phyloP scores from a whole-genome alignment of 53 echinoderm and acorn worm genomes.

The Arbacia lixula region DNA sequence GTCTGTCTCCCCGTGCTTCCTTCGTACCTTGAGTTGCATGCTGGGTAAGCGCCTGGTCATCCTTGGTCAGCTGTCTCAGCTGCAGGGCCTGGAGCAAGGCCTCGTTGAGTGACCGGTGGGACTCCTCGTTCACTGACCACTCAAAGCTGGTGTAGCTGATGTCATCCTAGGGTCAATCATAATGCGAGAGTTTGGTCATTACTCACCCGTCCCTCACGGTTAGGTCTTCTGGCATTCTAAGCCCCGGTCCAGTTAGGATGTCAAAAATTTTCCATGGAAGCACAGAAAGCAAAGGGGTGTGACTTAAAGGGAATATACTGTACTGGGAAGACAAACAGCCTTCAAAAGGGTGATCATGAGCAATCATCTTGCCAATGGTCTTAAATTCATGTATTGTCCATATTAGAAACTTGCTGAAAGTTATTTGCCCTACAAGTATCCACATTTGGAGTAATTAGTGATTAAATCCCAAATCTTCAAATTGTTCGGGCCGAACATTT shows the following conservation, averaged over 20 bases:
- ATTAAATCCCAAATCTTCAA: no score
- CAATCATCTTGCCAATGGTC: no score
- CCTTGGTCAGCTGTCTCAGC: slow-evolving; percentile 44
- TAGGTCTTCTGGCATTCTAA: no score
- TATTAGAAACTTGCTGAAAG: no score
- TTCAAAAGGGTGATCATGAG: no score
- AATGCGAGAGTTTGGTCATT: background rate
- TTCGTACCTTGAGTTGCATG: slow-evolving; percentile 41
- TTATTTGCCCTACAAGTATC: no score
- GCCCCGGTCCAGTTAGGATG: background rate
- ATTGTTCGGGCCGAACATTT: no score
- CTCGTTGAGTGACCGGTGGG: slow-evolving; percentile 44
- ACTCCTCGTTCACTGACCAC: slow-evolving; percentile 24
- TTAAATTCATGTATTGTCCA: no score
- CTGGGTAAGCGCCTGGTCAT: slow-evolving; percentile 33
- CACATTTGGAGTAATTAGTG: no score
- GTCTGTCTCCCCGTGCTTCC: no score
- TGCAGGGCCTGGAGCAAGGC: slow-evolving; percentile 41
- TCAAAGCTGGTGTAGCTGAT: slow-evolving; percentile 56
- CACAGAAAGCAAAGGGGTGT: background rate
- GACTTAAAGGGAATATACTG: background rate
- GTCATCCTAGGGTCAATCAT: slow-evolving; percentile 41
- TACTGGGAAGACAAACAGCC: no score
- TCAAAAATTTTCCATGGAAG: background rate
- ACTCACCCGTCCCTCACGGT: no score